Conservation (phyloP, 2,888 invertebrate genomes). For the Megalurothrips usitatus region DNA sequence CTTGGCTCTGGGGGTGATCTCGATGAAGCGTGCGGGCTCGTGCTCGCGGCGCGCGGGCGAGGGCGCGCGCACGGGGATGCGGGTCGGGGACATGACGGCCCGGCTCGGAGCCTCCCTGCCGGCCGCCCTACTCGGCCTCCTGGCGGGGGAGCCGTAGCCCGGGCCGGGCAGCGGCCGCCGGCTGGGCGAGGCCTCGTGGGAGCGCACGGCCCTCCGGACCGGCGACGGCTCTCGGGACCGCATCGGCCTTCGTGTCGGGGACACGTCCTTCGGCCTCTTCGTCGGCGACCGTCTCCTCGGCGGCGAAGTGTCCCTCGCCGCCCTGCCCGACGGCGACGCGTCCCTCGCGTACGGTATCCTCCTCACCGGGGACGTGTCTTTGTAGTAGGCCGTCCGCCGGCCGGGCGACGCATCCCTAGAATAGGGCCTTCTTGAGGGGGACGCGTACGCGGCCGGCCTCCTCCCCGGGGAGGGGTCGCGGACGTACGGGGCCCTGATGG, state of each 20-base stretch:
- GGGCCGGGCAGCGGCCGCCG: background rate
- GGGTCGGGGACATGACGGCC: slow-evolving; percentile 4
- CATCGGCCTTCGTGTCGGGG: background rate
- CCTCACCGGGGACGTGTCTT: background rate
- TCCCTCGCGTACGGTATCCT: background rate
- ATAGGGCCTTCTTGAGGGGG: background rate
- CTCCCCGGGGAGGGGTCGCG: background rate
- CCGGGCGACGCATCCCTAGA: background rate
- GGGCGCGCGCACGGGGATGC: background rate
- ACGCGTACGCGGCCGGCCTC: background rate
- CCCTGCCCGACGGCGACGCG: background rate
- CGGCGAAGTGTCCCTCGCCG: background rate
- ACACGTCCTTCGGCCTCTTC: background rate
- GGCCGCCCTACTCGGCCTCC: background rate
- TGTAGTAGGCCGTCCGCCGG: background rate
- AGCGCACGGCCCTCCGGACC: background rate
- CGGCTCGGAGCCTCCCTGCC: background rate
- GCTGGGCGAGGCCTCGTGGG: background rate
- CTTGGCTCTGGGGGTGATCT: background rate
- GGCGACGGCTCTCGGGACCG: background rate
- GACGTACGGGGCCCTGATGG: background rate
- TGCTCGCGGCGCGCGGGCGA: background rate
- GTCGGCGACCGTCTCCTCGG: slow-evolving; percentile 3
- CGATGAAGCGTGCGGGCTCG: background rate
- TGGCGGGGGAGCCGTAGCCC: background rate